These are phyloP conservation scores for Acanthosepion pharaonis DNA, from an alignment of 2,888 invertebrate species.

Conservation along the genomic window DNA sequence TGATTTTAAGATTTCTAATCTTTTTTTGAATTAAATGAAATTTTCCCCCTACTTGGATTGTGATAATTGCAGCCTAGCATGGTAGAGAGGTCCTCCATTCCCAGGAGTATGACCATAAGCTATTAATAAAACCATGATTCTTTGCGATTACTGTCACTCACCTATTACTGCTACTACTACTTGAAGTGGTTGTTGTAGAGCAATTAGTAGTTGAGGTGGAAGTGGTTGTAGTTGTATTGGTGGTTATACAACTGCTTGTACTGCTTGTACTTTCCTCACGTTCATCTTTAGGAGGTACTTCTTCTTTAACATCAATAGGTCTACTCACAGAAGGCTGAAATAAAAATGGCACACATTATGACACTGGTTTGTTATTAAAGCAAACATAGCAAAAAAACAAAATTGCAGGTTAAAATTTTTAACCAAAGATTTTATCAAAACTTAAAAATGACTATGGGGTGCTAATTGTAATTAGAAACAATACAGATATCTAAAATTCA, in stretches of 20 bases:
- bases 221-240: constrained; percentile 39
- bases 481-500: too few species aligned
- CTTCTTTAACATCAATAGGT: constrained; percentile 45
- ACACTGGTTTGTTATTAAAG: neutral
- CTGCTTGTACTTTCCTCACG: neutral
- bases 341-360: neutral
- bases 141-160: neutral
- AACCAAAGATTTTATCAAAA: neutral
- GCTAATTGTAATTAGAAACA: too few species aligned
- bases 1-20: too few species aligned
- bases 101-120: too few species aligned
- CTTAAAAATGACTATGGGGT: neutral
- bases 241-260: constrained; percentile 39
- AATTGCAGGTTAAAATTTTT: neutral
- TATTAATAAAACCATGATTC: too few species aligned
- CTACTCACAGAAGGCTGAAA: constrained; percentile 35
- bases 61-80: too few species aligned
- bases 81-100: too few species aligned
- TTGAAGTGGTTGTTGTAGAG: constrained; percentile 24
- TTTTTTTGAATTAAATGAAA: too few species aligned
- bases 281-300: constrained; percentile 36
- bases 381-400: neutral
- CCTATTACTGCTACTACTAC: neutral
- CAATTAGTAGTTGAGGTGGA: constrained; percentile 39
- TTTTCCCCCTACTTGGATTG: too few species aligned